Evolutionary conservation across 2,888 invertebrate genomes (phyloP).

Genomic region (Mylabris sibirica): DNA sequence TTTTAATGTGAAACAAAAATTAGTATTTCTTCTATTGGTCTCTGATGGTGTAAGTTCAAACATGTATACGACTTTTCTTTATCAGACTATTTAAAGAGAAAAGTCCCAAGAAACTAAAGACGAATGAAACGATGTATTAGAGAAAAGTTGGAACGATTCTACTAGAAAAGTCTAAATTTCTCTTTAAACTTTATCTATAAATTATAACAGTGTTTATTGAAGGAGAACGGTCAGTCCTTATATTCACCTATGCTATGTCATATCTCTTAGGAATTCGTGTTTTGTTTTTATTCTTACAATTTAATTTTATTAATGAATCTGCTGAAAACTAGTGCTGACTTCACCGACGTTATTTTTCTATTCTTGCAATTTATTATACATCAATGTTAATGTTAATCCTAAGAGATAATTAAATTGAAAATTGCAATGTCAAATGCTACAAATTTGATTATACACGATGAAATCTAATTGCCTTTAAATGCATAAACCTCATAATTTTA

Average conservation of each 20-base stretch:
- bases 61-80: background rate
- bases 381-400: background rate
- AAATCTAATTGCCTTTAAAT: no score
- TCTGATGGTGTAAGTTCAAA: background rate
- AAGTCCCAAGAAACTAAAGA: background rate
- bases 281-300: background rate
- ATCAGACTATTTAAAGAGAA: background rate
- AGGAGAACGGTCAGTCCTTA: background rate
- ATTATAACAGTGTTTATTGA: background rate
- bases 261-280: background rate
- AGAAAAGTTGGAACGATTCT: background rate
- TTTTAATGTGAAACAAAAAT: no score
- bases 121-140: background rate
- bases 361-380: constrained; percentile 33
- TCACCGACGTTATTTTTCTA: constrained; percentile 20
- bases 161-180: background rate
- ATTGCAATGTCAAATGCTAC: constrained; percentile 25
- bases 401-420: constrained; percentile 21
- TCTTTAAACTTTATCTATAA: background rate
- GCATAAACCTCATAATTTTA: no score
- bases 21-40: background rate
- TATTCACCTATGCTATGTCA: background rate
- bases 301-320: background rate
- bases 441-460: no score
- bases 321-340: constrained; percentile 14